Evolutionary conservation across 1,140 invertebrate species (phyloP), one percentile per base, ranked within the genome.

Genomic region (Bombus soroeensis): DNA sequence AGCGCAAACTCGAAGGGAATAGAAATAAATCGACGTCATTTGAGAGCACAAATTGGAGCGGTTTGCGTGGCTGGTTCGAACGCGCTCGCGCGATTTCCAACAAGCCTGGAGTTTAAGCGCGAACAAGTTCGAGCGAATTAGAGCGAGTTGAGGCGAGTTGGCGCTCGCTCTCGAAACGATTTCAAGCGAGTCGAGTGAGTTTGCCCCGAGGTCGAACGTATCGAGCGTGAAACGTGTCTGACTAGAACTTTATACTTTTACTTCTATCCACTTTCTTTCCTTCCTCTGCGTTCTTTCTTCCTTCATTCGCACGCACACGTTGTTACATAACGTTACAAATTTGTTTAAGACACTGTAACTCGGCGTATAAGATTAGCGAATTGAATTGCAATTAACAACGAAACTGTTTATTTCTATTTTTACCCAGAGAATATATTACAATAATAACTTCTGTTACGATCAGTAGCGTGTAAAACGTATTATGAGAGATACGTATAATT

Each of bases 21-120:
- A 79, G 77, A 41, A 79, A 68, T 68, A 68, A 79, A 64, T 66
- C 64, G 77, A 79, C 62, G 64, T 3, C n/a, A 57, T 79, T 80
- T 80, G 13, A 80, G 37, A 32, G 25, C 41, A 43, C 64, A 64
- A 80, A 80, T 79, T 76, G 74, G 74, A 76, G 53, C 74, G 53
- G 34, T 57, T 15, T 62, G 71, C 47, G 47, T 53, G 47, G 47
- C 47, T 53, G 28, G 59, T 62, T 34, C 41, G 76, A 37, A 43
- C 39, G 43, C 32, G 62, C 41, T 78, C n/a, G 62, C 32, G 62
- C 72, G 72, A 34, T 32, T 32, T 47, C 18, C n/a, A 25, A n/a
- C 72, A 47, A 34, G 32, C 22, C 32, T 12, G 32, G 22, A 34
- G n/a, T 25, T 53, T n/a, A 9, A 22, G 73, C 43, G 34, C 28